Conservation (phyloP, 2,888 invertebrate genomes). For the Syritta pipiens region DNA sequence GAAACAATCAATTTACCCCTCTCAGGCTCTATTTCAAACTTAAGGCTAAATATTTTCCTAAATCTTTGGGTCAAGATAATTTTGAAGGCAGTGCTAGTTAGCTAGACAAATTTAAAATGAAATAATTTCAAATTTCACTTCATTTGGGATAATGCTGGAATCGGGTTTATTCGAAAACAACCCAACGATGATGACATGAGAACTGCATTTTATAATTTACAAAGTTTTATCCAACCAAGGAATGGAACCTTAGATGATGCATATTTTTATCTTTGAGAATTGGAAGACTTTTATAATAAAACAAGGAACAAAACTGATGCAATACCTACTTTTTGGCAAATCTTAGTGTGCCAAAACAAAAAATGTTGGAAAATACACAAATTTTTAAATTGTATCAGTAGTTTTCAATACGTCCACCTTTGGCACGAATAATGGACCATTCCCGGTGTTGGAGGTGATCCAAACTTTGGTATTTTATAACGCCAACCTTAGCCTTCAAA, state of each 20-base stretch:
- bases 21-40: background rate
- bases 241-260: constrained; percentile 16
- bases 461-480: background rate
- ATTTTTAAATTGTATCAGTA: too few relatives aligned
- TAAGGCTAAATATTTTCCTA: background rate
- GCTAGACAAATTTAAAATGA: constrained; percentile 23
- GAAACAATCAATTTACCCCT: background rate
- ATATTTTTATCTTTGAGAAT: constrained; percentile 12
- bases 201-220: constrained; percentile 14
- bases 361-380: too few relatives aligned
- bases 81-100: constrained; percentile 1
- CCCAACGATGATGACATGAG: constrained; percentile 11
- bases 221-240: constrained; percentile 16
- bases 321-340: too few relatives aligned
- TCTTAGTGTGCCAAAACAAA: too few relatives aligned
- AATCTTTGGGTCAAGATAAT: background rate
- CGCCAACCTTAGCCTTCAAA: too few relatives aligned
- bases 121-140: constrained; percentile 64
- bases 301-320: constrained; percentile 16
- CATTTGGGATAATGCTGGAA: constrained; percentile 52
- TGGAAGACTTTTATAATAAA: constrained; percentile 17
- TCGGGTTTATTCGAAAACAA: constrained; percentile 1
- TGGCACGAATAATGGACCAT: too few relatives aligned
- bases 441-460: background rate
- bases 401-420: too few relatives aligned